These are phyloP conservation scores for Protobothrops flavoviridis DNA, from an alignment of 2,113 vertebrate genomes.

Conservation along the genomic window DNA sequence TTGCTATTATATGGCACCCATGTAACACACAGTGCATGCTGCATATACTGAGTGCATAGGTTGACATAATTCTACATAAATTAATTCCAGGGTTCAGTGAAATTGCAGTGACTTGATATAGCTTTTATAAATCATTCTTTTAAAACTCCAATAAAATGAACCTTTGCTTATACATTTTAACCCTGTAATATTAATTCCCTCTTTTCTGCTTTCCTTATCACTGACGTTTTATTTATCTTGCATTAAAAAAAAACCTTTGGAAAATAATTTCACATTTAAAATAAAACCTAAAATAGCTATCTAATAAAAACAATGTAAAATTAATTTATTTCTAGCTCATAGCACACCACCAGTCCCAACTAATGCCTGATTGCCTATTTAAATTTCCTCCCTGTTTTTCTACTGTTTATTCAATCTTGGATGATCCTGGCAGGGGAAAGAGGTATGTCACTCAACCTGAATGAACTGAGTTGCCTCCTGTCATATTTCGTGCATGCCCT, in stretches of 20 bases:
- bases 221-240: slow-evolving; percentile 48
- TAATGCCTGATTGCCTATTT: slow-evolving; percentile 83
- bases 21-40: not conserved
- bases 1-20: not conserved
- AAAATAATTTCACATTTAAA: slow-evolving; percentile 57
- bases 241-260: slow-evolving; percentile 41
- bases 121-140: slow-evolving; percentile 19
- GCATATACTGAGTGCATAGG: not conserved
- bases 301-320: slow-evolving; percentile 61
- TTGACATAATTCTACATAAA: slow-evolving; percentile 20
- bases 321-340: slow-evolving; percentile 67
- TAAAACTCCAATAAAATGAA: slow-evolving; percentile 44
- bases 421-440: slow-evolving; percentile 95
- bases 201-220: slow-evolving; percentile 61
- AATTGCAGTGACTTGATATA: slow-evolving; percentile 38
- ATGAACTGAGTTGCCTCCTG: slow-evolving; percentile 77
- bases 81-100: slow-evolving; percentile 19
- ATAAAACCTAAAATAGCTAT: slow-evolving; percentile 45
- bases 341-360: slow-evolving; percentile 68
- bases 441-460: slow-evolving; percentile 91
- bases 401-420: slow-evolving; percentile 86
- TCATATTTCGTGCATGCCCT: slow-evolving; percentile 89
- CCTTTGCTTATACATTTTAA: slow-evolving; percentile 47
- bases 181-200: slow-evolving; percentile 45
- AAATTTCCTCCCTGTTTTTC: slow-evolving; percentile 92